Evolutionary conservation across 2,888 invertebrate genomes (phyloP).

Genomic region (Hydropsyche betteni): DNA sequence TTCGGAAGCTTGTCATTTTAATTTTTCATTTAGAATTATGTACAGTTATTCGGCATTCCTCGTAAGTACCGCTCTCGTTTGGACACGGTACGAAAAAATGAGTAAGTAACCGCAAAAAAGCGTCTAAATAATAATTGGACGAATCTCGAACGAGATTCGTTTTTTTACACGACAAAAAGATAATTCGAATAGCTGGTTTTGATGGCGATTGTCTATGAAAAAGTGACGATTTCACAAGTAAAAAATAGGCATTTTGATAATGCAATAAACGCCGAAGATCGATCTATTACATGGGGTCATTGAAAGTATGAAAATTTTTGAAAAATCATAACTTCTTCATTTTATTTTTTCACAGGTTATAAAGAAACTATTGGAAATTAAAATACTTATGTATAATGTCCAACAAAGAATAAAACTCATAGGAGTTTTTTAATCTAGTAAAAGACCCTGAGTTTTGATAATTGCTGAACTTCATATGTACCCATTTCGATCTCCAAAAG

Average conservation of each 20-base stretch:
- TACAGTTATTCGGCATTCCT: not conserved
- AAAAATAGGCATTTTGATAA: not conserved
- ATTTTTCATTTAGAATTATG: not conserved
- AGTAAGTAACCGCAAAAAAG: not conserved
- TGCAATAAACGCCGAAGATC: not conserved
- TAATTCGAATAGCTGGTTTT: too few relatives aligned
- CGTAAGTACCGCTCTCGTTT: not conserved
- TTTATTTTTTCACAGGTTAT: too few relatives aligned
- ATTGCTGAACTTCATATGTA: too few relatives aligned
- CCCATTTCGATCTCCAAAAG: too few relatives aligned
- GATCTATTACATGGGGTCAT: not conserved
- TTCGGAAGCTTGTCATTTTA: not conserved
- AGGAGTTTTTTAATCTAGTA: too few relatives aligned
- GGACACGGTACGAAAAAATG: not conserved
- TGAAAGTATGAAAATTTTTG: too few relatives aligned
- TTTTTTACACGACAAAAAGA: not conserved
- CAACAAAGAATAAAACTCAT: too few relatives aligned
- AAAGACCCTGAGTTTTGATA: too few relatives aligned
- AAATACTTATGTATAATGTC: too few relatives aligned
- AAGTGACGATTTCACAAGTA: not conserved
- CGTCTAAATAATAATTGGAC: constrained; percentile 12
- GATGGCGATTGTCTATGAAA: too few relatives aligned
- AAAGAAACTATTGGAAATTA: too few relatives aligned
- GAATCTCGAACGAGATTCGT: not conserved
- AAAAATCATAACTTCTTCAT: too few relatives aligned